Evolutionary conservation across 2,113 vertebrate species (phyloP), one percentile per base, ranked within the genome.

Genomic region (Istiophorus platypterus): DNA sequence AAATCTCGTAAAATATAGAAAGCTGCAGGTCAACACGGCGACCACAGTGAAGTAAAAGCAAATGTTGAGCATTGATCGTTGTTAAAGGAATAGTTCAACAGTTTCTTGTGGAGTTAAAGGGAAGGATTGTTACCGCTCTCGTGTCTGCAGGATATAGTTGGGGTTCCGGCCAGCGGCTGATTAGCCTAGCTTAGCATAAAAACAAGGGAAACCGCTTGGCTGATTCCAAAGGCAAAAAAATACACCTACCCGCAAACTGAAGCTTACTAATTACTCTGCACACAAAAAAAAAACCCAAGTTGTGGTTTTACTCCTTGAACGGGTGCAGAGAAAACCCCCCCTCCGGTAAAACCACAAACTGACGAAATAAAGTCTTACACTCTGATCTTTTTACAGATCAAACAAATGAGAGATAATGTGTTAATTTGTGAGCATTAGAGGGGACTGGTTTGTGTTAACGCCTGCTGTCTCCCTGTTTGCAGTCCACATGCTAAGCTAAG

Each of bases 121-220:
- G 24, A 47, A 41, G 20, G 11, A 20, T 2, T n/a, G 24, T 34
- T 26, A 20, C 5, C 22, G 18, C 29, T 29, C 31, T 15, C n/a
- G 27, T 27, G 11, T 29, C 65, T 61, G 54, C n/a, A 47, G 54
- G 10, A 58, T 37, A n/a, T 27, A 15, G 3, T 22, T 7, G 15
- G n/a, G 15, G 61, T 24, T 29, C 15, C 5, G 20, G 24, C 10
- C 31, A 52, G 27, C 18, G 20, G 24, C 76, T 22, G 18, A 20
- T 74, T 68, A 61, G 56, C 64, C 20, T 45, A 68, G 58, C 58
- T 70, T 64, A 76, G 80, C 65, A 37, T 56, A 45, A n/a, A 66
- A 34, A 37, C n/a, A 18, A 5, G 5, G 45, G 45, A 17, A 49
- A 39, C 29, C 41, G 31, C 12, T 62, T 13, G 3, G 18, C 31